Conservation (phyloP, 2,797 vertebrate genomes). For the Dallia pectoralis region DNA sequence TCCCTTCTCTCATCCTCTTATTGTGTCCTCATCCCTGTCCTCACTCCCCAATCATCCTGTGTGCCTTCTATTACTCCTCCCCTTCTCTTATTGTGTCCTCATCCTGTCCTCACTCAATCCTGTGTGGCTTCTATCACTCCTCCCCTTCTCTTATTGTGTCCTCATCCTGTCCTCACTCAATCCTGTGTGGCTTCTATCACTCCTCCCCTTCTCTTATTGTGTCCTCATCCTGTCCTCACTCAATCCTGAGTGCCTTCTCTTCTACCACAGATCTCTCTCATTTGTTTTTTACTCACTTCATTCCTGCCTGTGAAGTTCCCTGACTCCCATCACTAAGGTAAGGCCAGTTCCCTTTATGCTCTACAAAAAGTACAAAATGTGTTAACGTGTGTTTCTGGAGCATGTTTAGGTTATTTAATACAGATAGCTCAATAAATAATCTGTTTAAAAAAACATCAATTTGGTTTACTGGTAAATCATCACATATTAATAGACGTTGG, state of each 20-base stretch:
- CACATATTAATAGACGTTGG: neutral
- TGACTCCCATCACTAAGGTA: constrained; percentile 57
- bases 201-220: constrained; percentile 55
- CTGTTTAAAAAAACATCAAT: no score
- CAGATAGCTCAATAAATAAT: neutral
- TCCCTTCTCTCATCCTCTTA: no score
- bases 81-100: no score
- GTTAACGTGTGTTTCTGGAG: neutral
- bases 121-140: no score
- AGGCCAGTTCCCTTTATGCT: constrained; percentile 32
- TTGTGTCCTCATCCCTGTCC: no score
- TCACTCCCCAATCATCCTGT: no score
- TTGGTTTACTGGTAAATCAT: neutral
- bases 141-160: constrained; percentile 48
- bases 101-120: no score
- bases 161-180: constrained; percentile 27
- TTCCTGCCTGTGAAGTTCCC: constrained; percentile 26
- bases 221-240: constrained; percentile 30
- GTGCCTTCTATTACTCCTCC: no score
- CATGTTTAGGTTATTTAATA: neutral
- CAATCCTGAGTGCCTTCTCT: neutral
- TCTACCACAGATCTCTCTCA: constrained; percentile 32
- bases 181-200: constrained; percentile 22
- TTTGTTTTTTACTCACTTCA: constrained; percentile 35
- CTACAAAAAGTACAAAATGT: neutral